These are phyloP conservation scores for Crossocerus cetratus DNA, from an alignment of 2,888 invertebrate species.

Conservation along the genomic window DNA sequence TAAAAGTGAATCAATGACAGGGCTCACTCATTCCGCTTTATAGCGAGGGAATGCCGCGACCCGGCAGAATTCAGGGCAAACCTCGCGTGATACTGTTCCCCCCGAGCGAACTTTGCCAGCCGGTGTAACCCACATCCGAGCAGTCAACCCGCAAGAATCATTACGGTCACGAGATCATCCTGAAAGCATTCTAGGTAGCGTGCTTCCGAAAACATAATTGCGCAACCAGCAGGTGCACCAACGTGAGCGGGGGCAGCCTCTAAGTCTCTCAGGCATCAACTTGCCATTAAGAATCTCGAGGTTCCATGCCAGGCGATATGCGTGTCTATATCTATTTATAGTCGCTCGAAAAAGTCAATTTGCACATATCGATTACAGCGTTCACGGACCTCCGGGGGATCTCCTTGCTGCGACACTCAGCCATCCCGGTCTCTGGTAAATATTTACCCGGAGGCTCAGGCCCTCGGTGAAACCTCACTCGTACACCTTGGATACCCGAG, in stretches of 20 bases:
- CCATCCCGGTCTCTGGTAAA: background rate
- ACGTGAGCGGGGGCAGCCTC: no score
- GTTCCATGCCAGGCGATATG: background rate
- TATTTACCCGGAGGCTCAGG: background rate
- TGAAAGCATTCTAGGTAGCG: conserved; percentile 24
- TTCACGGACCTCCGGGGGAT: background rate
- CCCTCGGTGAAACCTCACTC: background rate
- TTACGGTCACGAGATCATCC: conserved; percentile 45
- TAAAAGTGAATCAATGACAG: background rate
- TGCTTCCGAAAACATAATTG: no score
- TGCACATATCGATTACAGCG: background rate
- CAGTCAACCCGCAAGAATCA: conserved; percentile 39
- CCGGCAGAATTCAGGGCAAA: conserved; percentile 45
- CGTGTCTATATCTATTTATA: background rate
- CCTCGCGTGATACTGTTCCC: conserved; percentile 57
- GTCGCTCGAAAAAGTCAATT: background rate
- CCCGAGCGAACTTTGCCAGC: conserved; percentile 17
- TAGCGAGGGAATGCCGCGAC: conserved; percentile 41
- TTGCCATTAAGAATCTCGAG: no score
- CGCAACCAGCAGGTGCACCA: no score
- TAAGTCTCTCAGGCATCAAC: no score
- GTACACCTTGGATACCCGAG: background rate
- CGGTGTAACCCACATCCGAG: conserved; percentile 48
- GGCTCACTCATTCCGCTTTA: conserved; percentile 34
- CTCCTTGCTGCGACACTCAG: background rate